Percentiles rank a stretch among this genome's conserved stretches.
Evolutionary conservation across 2,113 vertebrate genomes (phyloP).

Genomic region (Corvus hawaiiensis): DNA sequence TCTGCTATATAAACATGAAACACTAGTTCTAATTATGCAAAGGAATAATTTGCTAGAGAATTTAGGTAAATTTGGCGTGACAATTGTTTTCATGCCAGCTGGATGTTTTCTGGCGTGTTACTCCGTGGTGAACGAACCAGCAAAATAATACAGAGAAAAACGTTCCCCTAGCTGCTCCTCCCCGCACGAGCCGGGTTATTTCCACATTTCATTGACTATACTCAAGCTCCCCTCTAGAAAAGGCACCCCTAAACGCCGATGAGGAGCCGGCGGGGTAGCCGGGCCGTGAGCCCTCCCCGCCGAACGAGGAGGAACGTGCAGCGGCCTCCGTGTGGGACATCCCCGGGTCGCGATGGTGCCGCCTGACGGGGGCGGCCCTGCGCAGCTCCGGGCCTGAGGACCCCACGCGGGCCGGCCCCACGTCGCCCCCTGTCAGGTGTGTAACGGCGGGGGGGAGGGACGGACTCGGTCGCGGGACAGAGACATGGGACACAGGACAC

Average conservation of each 20-base stretch:
- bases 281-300: neutral
- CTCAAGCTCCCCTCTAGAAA: neutral
- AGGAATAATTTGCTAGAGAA: no score
- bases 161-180: neutral
- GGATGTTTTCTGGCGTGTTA: neutral
- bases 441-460: neutral
- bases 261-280: no score
- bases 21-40: neutral
- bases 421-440: no score
- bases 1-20: rapidly evolving
- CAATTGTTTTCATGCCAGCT: neutral
- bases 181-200: neutral
- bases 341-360: neutral
- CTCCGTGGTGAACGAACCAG: neutral
- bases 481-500: no score
- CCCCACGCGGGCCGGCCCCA: neutral
- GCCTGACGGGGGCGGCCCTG: neutral
- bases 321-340: neutral
- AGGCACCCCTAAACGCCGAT: neutral
- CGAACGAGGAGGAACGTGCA: no score
- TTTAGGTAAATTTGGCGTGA: neutral
- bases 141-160: neutral
- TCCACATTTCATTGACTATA: neutral
- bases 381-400: neutral
- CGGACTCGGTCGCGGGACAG: no score